Evolutionary conservation across 2,888 invertebrate genomes (phyloP), one percentile per base, ranked within the genome.

Genomic region (Fragum sueziense): DNA sequence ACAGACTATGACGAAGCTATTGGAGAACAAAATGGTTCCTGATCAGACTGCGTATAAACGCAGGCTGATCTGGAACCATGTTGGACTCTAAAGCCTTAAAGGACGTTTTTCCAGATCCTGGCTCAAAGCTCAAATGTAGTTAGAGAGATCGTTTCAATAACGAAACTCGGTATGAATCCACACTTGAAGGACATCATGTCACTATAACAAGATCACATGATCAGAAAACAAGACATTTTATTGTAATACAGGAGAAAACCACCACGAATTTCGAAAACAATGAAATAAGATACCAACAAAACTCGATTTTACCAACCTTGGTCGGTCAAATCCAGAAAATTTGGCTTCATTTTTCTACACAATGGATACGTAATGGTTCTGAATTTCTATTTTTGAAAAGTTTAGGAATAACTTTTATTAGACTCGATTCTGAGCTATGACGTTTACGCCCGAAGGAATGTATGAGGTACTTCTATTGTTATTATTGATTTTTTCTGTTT

Each of bases 241-340:
- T 22, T 25, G 57, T 57, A 9, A 6, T 14, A 27, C 9, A 57
- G 27, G 29, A 17, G 25, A 27, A 9, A 29, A 27, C 57, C 2
- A 27, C 57, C 57, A 57, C 57, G 57, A 57, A 27, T 57, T 57
- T 57, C 25, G 29, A 57, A 29, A 25, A 57, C 57, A 57, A 14
- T 1, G 57, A 57, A 25, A 57, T 57, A 17, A 9, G 57, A 57
- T 27, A 29, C 22, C 25, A 25, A 25, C 47, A 47, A 14, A 47
- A 14, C n/a, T 47, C 47, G n/a, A n/a, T n/a, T 47, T 47, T 9
- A 47, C 47, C 14, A 47, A n/a, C 20, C n/a, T n/a, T 47, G n/a
- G 47, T n/a, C n/a, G 47, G 47, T n/a, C 47, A 14, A 9, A 47
- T 20, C 47, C 17, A 47, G 47, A 47, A 20, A 9, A 2, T 14